Evolutionary conservation across 2,888 invertebrate species (phyloP).

Genomic region (Heliothis peltigera): DNA sequence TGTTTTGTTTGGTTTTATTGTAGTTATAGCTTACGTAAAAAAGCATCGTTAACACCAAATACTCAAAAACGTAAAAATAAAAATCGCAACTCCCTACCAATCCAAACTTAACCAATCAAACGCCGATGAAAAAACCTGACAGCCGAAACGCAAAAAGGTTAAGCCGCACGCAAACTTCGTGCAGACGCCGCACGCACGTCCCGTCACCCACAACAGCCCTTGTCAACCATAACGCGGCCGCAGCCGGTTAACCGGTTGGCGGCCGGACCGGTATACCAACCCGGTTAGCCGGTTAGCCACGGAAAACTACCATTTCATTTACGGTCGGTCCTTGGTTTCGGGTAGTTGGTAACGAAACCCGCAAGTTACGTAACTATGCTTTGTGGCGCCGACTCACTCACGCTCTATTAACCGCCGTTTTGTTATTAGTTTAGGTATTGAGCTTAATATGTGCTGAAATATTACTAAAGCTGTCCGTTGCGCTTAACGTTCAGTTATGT

Average conservation of each 20-base stretch:
- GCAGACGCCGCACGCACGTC: conserved; percentile 74
- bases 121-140: conserved; percentile 36
- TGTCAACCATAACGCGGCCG: conserved; percentile 88
- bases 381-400: conserved; percentile 76
- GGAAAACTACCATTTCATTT: conserved; percentile 90
- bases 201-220: conserved; percentile 85
- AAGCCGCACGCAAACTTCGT: conserved; percentile 75
- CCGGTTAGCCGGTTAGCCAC: conserved; percentile 76
- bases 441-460: conserved; percentile 47
- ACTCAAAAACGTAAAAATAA: neutral
- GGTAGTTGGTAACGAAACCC: conserved; percentile 85
- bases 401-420: conserved; percentile 72
- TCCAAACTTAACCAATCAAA: conserved; percentile 21
- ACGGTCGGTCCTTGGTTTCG: conserved; percentile 86
- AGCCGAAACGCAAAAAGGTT: conserved; percentile 37
- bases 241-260: conserved; percentile 74
- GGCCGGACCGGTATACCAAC: conserved; percentile 56
- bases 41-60: neutral
- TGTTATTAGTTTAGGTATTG: conserved; percentile 67
- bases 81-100: conserved; percentile 7
- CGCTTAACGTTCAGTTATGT: neutral
- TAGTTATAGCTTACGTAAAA: neutral
- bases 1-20: neutral
- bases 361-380: conserved; percentile 86
- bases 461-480: conserved; percentile 13